Evolutionary conservation across 1,140 invertebrate genomes (phyloP).

Genomic region (Popillia japonica): DNA sequence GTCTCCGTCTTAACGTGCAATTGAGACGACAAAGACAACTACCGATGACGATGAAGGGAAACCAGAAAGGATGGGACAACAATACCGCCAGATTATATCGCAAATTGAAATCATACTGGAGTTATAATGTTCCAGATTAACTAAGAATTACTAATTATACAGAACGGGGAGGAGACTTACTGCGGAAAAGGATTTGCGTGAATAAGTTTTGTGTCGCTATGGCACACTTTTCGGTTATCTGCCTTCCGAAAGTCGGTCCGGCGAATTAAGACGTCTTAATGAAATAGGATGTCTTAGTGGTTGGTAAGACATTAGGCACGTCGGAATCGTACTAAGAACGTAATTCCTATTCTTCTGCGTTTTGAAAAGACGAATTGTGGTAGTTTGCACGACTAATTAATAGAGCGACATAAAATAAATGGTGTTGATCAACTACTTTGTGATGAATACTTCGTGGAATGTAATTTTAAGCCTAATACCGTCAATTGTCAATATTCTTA

Average conservation of each 20-base stretch:
- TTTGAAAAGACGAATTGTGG: no score
- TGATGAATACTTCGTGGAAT: no score
- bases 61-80: neutral
- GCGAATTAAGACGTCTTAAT: slow-evolving; percentile 23
- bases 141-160: slow-evolving; percentile 32
- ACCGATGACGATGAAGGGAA: neutral
- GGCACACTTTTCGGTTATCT: slow-evolving; percentile 26
- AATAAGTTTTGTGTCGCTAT: neutral
- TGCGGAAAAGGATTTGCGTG: neutral
- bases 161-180: neutral
- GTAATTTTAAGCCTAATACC: no score
- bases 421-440: no score
- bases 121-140: slow-evolving; percentile 32
- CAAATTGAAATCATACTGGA: slow-evolving; percentile 34
- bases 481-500: no score
- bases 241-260: slow-evolving; percentile 6
- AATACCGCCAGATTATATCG: slow-evolving; percentile 17
- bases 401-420: no score
- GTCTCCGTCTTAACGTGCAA: neutral
- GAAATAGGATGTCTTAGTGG: neutral
- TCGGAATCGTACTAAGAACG: no score
- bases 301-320: no score
- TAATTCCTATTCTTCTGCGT: no score
- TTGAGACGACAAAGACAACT: neutral
- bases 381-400: no score